Evolutionary conservation across 2,113 vertebrate genomes (phyloP).

Genomic region (Scopus umbretta): DNA sequence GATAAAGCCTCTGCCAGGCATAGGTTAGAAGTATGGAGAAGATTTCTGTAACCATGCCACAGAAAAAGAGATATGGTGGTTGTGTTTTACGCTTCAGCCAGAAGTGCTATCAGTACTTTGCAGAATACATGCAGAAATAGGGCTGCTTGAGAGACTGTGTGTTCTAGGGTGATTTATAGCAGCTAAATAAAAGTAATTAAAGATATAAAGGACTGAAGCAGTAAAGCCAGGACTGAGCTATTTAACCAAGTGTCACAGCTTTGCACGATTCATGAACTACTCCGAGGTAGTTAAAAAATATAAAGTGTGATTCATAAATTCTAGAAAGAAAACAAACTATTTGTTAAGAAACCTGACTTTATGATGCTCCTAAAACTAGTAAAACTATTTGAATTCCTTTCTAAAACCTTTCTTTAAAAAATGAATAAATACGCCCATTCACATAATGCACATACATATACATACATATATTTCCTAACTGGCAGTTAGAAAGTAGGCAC

Average conservation of each 20-base stretch:
- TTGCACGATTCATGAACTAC: conserved; percentile 33
- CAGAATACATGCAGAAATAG: not conserved
- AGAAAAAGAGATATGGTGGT: not conserved
- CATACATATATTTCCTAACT: not conserved
- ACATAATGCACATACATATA: not conserved
- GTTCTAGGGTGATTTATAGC: conserved; percentile 24
- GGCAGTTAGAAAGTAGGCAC: not conserved
- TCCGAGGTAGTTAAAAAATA: conserved; percentile 26
- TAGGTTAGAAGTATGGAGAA: not conserved
- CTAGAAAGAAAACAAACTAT: conserved; percentile 16
- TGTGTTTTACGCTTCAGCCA: not conserved
- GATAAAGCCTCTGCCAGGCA: not conserved
- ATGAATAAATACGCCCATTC: not conserved
- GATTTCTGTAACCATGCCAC: not conserved
- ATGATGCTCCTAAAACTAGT: not conserved
- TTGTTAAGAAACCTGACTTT: not conserved
- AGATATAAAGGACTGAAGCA: conserved; percentile 13
- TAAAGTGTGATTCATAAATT: conserved; percentile 34
- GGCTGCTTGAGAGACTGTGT: not conserved
- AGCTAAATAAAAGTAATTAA: conserved; percentile 42
- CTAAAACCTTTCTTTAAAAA: not conserved
- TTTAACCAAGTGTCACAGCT: conserved; percentile 32
- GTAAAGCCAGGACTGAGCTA: conserved; percentile 5
- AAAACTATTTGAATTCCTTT: not conserved
- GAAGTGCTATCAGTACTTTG: not conserved